Evolutionary conservation across 2,113 vertebrate species (phyloP), one percentile per base, ranked within the genome.

Genomic region (Canis aureus): DNA sequence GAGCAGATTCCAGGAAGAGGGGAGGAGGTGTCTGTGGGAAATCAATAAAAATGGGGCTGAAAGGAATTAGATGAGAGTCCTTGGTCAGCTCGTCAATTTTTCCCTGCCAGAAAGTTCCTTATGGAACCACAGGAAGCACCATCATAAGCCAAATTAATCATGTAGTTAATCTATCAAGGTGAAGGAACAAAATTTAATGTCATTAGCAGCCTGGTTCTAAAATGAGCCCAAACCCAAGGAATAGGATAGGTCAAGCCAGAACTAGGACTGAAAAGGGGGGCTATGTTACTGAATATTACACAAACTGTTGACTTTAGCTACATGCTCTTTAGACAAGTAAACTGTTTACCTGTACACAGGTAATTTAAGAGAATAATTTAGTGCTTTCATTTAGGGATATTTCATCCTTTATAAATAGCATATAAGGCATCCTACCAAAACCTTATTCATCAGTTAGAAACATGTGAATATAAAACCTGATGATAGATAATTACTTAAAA

Each of bases 71-170:
- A 98, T 95, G 88, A 84, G 27, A 92, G 95, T 86, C 86, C 82
- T 97, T 80, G 86, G 91, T 98, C 64, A 93, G 97, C 27, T 86
- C 86, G 25, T 96, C 95, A 82, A 17, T 97, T 86, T 89, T 97
- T 94, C 53, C 53, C 82, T 96, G 89, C 94, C 94, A 93, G 79
- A 96, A 93, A 95, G 57, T 96, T 67, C 95, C 96, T 89, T 66
- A 95, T 89, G 85, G 83, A 98, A 97, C 98, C 97, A 98, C 97
- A 98, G 92, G 95, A 97, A 96, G 87, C 90, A 97, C 10, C 22
- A 73, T 85, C 76, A 69, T 76, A 87, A 74, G 92, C 96, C 92
- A 98, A 97, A 95, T 87, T 86, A 94, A 96, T 96, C 92, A 93
- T 25, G 38, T 71, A 89, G 51, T 97, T 94, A 78, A 94, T 92